Percentiles rank a stretch among this genome's conserved stretches.
Evolutionary conservation across 2,888 invertebrate species (phyloP).

Genomic region (Acleris cristana): DNA sequence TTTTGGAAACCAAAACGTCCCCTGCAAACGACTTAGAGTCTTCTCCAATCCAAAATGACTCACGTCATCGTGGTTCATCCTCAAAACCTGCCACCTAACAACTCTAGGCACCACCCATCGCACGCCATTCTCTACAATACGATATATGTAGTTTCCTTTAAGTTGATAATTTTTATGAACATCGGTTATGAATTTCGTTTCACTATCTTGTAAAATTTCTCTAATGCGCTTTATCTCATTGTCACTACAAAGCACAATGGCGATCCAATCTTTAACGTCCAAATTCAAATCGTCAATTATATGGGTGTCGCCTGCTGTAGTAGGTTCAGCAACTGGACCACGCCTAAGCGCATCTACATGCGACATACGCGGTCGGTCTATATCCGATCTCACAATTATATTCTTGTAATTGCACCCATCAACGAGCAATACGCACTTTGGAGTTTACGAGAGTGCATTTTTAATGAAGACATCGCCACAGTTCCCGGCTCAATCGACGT

Average conservation of each 20-base stretch:
- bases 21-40: slow-evolving; percentile 40
- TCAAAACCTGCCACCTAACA: slow-evolving; percentile 39
- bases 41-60: slow-evolving; percentile 43
- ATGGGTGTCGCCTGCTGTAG: slow-evolving; percentile 41
- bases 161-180: slow-evolving; percentile 1
- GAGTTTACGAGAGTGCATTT: no score
- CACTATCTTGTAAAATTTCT: slow-evolving; percentile 38
- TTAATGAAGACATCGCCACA: no score
- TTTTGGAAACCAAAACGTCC: slow-evolving; percentile 45
- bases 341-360: background rate
- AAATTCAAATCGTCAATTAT: slow-evolving; percentile 22
- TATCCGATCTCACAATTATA: background rate
- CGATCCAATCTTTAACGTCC: background rate
- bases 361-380: background rate
- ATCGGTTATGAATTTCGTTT: slow-evolving; percentile 32
- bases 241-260: slow-evolving; percentile 4
- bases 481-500: no score
- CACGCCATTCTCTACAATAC: background rate
- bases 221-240: slow-evolving; percentile 41
- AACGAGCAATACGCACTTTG: background rate
- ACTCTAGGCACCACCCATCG: slow-evolving; percentile 35
- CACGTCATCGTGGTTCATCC: slow-evolving; percentile 39
- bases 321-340: background rate
- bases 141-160: background rate
- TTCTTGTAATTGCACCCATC: background rate